Evolutionary conservation across 2,113 vertebrate species (phyloP).

Genomic region (Pan paniscus): DNA sequence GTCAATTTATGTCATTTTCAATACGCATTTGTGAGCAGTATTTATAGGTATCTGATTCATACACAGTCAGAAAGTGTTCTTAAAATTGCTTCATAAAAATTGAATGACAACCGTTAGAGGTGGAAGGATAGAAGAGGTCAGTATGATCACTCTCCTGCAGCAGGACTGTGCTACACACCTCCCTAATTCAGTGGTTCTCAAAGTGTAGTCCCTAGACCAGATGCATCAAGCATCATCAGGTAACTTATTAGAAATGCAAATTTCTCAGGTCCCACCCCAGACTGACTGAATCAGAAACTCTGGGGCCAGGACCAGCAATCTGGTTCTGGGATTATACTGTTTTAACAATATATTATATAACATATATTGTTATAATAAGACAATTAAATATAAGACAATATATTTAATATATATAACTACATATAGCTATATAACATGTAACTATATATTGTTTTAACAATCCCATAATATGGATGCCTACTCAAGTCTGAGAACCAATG

Average conservation of each 20-base stretch:
- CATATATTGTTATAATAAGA: too few species aligned
- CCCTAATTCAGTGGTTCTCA: background rate
- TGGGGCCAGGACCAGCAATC: background rate
- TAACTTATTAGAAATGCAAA: background rate
- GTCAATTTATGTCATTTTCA: constrained; percentile 24
- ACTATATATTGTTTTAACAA: background rate
- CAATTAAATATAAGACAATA: too few species aligned
- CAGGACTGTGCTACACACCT: background rate
- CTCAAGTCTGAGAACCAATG: background rate
- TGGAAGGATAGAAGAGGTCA: background rate
- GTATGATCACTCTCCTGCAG: background rate
- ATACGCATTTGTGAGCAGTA: background rate
- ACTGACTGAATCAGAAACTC: background rate
- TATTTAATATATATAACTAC: too few species aligned
- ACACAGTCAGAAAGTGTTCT: background rate
- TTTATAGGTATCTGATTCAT: background rate
- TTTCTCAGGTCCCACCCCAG: background rate
- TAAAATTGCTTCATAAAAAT: constrained; percentile 47
- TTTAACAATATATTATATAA: too few species aligned
- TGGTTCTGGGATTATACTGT: too few species aligned
- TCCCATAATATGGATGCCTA: background rate
- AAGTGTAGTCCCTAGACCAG: background rate
- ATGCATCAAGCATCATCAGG: background rate
- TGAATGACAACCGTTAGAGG: background rate
- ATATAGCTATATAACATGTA: too few species aligned